phyloP scores from a whole-genome alignment of 2,113 vertebrate species.

The Crypturellus undulatus region DNA sequence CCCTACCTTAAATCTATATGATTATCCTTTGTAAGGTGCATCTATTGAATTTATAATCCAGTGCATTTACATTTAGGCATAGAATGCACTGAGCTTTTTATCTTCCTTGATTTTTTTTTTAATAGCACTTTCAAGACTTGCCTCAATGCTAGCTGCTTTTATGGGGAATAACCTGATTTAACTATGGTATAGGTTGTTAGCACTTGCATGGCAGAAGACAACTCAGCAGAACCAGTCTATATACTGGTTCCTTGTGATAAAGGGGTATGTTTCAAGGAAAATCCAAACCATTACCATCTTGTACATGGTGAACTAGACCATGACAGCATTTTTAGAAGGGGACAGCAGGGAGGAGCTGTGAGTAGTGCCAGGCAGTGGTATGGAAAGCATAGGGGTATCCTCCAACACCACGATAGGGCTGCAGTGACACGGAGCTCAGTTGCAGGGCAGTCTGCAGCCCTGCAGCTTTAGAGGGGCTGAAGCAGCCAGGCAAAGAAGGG shows the following conservation, averaged over 20 bases:
- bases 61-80: not conserved
- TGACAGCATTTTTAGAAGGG: not conserved
- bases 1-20: not conserved
- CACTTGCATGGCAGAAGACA: not conserved
- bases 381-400: not conserved
- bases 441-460: not conserved
- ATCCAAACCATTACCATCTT: rapidly evolving
- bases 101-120: not conserved
- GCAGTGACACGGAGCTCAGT: no score
- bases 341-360: not conserved
- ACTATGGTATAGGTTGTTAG: no score
- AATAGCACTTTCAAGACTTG: not conserved
- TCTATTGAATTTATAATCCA: not conserved
- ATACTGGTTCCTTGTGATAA: rapidly evolving
- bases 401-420: no score
- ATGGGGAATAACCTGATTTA: not conserved
- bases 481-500: not conserved
- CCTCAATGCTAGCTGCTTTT: not conserved
- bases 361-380: not conserved
- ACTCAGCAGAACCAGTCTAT: not conserved
- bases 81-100: not conserved
- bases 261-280: not conserved
- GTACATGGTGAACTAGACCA: not conserved
- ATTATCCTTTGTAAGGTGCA: not conserved
- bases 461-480: not conserved